These are phyloP conservation scores for Hetaerina titia DNA, from an alignment of 2,888 invertebrate genomes.

Conservation along the genomic window DNA sequence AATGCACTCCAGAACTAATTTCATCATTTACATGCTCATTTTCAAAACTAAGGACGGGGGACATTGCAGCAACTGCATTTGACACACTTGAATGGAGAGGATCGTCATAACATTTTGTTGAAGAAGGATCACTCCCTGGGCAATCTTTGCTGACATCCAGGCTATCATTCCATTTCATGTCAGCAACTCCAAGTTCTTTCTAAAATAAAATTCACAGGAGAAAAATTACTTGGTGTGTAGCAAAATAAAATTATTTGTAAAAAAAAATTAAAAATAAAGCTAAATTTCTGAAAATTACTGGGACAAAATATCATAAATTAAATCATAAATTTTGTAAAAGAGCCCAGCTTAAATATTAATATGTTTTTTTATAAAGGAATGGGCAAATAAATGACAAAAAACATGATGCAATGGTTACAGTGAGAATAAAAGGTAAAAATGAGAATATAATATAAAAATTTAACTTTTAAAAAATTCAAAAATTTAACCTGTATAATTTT, in stretches of 20 bases:
- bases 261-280: not conserved
- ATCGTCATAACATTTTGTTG: not conserved
- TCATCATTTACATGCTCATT: not conserved
- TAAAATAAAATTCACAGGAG: constrained; percentile 76
- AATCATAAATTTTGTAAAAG: too few relatives aligned
- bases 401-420: too few relatives aligned
- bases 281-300: too few relatives aligned
- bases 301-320: too few relatives aligned
- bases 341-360: too few relatives aligned
- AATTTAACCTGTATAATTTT: constrained; percentile 79
- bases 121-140: not conserved
- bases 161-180: constrained; percentile 83
- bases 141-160: not conserved
- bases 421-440: too few relatives aligned
- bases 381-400: too few relatives aligned
- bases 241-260: too few relatives aligned
- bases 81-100: not conserved
- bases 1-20: not conserved
- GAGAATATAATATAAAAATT: too few relatives aligned
- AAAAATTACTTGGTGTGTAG: not conserved
- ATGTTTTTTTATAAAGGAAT: too few relatives aligned
- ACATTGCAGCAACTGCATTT: not conserved
- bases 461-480: constrained; percentile 73
- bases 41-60: not conserved
- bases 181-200: constrained; percentile 86